phyloP scores from a whole-genome alignment of 2,113 vertebrate species.

The Athene cunicularia region DNA sequence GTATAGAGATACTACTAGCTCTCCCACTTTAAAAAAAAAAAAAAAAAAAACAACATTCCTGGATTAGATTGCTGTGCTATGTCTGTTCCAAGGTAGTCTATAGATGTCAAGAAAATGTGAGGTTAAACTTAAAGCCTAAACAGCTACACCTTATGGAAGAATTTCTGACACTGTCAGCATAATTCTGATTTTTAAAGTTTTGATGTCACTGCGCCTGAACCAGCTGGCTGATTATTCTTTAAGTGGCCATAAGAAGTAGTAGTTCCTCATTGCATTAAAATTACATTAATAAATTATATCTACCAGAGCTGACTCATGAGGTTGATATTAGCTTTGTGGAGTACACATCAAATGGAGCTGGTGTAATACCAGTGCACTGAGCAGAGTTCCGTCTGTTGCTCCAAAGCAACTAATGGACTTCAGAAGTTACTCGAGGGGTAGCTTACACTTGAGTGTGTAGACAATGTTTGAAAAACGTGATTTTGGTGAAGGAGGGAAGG shows the following conservation, averaged over 20 bases:
- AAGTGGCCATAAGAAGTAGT: not conserved
- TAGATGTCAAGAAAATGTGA: not conserved
- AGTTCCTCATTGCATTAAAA: not conserved
- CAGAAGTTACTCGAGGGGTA: not conserved
- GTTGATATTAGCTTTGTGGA: not conserved
- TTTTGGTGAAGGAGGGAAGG: not conserved
- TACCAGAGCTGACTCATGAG: not conserved
- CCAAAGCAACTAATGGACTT: not conserved
- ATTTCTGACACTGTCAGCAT: not conserved
- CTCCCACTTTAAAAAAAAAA: not conserved
- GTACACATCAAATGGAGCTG: not conserved
- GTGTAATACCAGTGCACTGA: not conserved
- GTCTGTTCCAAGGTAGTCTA: not conserved
- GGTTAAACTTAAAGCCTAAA: not conserved
- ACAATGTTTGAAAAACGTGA: not conserved
- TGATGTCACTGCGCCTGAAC: accelerated
- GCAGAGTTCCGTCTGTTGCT: not conserved
- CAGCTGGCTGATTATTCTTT: not conserved
- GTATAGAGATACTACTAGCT: not conserved
- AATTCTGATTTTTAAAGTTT: not conserved
- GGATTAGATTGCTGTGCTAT: not conserved
- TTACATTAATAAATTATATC: not conserved
- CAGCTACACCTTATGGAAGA: not conserved
- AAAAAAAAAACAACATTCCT: too few species aligned
- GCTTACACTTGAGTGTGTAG: not conserved